Percentiles rank a stretch among this genome's conserved stretches.
phyloP scores from a whole-genome alignment of 2,797 vertebrate species.

The Tenualosa thibaudeaui region DNA sequence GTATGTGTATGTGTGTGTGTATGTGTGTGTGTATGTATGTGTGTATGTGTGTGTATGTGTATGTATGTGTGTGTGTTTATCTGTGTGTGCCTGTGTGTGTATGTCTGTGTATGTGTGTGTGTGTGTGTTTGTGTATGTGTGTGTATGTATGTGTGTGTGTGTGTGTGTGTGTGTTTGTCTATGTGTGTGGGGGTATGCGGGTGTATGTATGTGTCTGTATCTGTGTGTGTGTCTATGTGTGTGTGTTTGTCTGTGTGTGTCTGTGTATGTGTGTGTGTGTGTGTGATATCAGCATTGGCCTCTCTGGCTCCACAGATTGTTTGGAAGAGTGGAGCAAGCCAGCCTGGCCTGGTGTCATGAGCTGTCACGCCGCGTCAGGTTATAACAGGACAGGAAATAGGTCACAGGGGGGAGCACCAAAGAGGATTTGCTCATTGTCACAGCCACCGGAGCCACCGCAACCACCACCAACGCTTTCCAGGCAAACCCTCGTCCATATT shows the following conservation, averaged over 20 bases:
- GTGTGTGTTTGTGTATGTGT: neutral
- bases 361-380: constrained; percentile 5
- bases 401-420: neutral
- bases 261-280: neutral
- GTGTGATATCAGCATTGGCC: neutral
- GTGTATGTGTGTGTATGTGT: neutral
- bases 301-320: neutral
- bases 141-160: neutral
- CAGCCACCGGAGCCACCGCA: neutral
- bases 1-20: neutral
- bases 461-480: neutral
- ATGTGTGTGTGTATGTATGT: neutral
- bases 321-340: neutral
- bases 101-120: neutral
- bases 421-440: neutral
- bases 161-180: neutral
- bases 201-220: neutral
- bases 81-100: neutral
- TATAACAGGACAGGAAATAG: neutral
- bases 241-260: neutral
- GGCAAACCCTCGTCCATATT: neutral
- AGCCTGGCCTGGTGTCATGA: neutral
- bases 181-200: neutral
- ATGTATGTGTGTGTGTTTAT: neutral
- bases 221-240: neutral